phyloP scores from a whole-genome alignment of 2,797 vertebrate species.

The Euphonia xanthogaster region DNA sequence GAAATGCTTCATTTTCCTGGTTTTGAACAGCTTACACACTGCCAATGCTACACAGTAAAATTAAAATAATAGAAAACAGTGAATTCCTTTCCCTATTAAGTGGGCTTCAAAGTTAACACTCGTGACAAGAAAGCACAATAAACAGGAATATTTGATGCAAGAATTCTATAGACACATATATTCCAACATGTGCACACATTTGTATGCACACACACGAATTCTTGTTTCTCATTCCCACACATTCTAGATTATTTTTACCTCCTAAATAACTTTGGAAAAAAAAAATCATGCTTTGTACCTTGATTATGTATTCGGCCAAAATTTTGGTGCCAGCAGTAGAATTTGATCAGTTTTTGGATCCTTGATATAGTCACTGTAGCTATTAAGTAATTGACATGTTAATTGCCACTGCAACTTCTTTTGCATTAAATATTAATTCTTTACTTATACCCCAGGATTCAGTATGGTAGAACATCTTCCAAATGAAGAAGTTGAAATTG shows the following conservation, averaged over 20 bases:
- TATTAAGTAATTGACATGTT: not conserved
- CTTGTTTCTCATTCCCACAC: not conserved
- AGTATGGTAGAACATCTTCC: not conserved
- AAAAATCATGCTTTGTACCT: not conserved
- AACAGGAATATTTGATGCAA: not conserved
- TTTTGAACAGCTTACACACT: not conserved
- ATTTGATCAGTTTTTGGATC: not conserved
- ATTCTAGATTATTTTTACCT: not conserved
- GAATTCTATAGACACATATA: not conserved
- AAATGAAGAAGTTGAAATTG: not conserved
- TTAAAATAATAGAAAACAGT: not conserved
- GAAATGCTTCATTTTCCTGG: not conserved
- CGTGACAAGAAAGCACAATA: not conserved
- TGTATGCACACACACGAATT: not conserved
- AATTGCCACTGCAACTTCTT: not conserved
- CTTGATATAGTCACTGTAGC: not conserved
- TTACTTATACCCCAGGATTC: not conserved
- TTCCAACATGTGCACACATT: not conserved
- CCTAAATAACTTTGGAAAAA: conserved; percentile 5
- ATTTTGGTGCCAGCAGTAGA: not conserved
- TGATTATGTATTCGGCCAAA: not conserved
- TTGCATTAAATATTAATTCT: not conserved
- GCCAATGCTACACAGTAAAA: not conserved
- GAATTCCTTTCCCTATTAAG: not conserved
- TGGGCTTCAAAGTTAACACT: not conserved